These are phyloP conservation scores for Paraescarpia echinospica DNA, from an alignment of 1,140 invertebrate species.

Conservation along the genomic window DNA sequence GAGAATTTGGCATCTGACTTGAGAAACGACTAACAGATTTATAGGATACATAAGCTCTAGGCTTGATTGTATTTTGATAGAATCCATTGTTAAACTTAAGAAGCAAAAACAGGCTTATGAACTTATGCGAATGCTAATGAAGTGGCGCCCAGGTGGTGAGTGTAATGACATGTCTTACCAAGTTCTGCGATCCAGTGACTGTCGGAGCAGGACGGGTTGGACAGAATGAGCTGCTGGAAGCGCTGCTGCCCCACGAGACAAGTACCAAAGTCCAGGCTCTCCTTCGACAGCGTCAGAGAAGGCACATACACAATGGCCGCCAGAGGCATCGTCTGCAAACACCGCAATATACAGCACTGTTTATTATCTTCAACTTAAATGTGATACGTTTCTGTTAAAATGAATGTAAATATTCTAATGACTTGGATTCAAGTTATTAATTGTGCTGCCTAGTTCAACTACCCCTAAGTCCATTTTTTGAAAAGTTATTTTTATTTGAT, in stretches of 20 bases:
- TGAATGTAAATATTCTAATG: too few species aligned
- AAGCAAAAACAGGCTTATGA: background rate
- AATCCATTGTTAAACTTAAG: background rate
- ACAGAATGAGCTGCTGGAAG: slow-evolving; percentile 41
- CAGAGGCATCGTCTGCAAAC: slow-evolving; percentile 45
- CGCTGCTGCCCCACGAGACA: slow-evolving; percentile 51
- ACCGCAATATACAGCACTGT: background rate
- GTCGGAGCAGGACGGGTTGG: slow-evolving; percentile 45
- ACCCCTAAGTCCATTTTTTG: too few species aligned
- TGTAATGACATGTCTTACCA: slow-evolving; percentile 44
- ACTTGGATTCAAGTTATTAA: too few species aligned
- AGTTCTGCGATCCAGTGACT: slow-evolving; percentile 40
- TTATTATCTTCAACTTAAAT: background rate
- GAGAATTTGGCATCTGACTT: too few species aligned
- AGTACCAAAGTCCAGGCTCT: slow-evolving; percentile 49
- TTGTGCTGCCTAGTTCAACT: too few species aligned
- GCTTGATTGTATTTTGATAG: too few species aligned
- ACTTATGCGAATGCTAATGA: too few species aligned
- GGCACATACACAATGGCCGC: slow-evolving; percentile 48
- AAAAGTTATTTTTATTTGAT: too few species aligned
- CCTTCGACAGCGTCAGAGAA: slow-evolving; percentile 42
- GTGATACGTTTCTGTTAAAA: too few species aligned
- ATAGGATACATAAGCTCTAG: too few species aligned
- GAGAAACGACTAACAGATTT: too few species aligned
- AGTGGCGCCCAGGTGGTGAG: too few species aligned